Conservation (phyloP, 2,113 vertebrate species). For the Morone saxatilis region DNA sequence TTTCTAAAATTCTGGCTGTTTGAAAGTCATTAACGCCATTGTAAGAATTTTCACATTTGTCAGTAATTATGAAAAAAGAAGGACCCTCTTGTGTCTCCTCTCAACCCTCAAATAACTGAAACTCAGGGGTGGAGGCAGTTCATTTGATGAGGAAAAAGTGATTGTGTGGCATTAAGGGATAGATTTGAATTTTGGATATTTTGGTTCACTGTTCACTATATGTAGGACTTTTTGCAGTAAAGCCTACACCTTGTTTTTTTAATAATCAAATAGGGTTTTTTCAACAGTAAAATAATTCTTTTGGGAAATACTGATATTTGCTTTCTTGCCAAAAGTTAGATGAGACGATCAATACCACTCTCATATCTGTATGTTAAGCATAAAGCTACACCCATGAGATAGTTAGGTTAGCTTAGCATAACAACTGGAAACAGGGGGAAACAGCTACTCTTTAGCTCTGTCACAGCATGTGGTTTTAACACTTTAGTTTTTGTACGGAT, state of each 20-base stretch:
- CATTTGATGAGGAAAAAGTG: not conserved
- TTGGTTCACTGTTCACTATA: not conserved
- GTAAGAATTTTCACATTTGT: slow-evolving; percentile 21
- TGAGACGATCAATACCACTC: no score
- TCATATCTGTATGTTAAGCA: no score
- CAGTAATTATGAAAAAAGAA: slow-evolving; percentile 35
- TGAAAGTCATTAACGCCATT: slow-evolving; percentile 32
- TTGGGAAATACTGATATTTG: not conserved
- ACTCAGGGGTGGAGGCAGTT: not conserved
- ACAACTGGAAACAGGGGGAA: not conserved
- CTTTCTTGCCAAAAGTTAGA: not conserved
- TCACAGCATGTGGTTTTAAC: no score
- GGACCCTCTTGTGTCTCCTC: not conserved
- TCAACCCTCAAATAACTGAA: not conserved
- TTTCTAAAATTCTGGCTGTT: slow-evolving; percentile 34
- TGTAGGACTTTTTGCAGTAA: not conserved
- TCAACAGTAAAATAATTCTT: not conserved
- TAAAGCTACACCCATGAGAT: no score
- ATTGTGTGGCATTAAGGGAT: not conserved
- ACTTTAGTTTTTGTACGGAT: no score
- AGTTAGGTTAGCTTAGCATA: not conserved
- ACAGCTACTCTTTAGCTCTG: not conserved
- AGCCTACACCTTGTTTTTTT: not conserved
- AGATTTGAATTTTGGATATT: not conserved
- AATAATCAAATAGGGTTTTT: not conserved